Percentiles rank a stretch among this genome's conserved stretches.
Conservation (phyloP, 2,113 vertebrate genomes). For the Dicrurus megarhynchus region DNA sequence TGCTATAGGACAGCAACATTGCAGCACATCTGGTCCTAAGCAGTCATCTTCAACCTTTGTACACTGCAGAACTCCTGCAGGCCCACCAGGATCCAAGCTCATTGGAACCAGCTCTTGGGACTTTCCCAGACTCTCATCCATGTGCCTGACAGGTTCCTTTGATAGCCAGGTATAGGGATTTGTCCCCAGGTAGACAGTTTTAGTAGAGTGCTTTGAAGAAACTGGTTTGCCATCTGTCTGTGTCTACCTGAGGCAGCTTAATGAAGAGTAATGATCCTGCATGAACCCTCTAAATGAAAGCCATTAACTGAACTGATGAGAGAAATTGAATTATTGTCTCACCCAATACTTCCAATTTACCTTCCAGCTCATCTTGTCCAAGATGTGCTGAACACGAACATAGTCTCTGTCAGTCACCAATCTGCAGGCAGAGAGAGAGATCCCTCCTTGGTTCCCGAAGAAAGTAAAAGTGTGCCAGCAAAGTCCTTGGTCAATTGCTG, state of each 20-base stretch:
- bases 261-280: conserved; percentile 30
- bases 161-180: background rate
- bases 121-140: background rate
- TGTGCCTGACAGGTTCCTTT: background rate
- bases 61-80: background rate
- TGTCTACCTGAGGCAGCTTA: conserved; percentile 24
- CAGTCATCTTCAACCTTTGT: background rate
- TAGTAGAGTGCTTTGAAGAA: background rate
- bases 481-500: background rate
- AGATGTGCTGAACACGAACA: background rate
- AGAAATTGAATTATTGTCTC: conserved; percentile 30
- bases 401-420: background rate
- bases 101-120: background rate
- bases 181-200: background rate
- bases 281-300: conserved; percentile 6
- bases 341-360: background rate
- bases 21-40: background rate
- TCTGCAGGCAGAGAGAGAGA: background rate
- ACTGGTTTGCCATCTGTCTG: background rate
- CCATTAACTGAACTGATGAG: conserved; percentile 11
- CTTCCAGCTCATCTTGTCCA: background rate
- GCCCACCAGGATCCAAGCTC: background rate
- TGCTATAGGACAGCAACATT: too few species aligned
- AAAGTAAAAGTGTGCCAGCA: background rate
- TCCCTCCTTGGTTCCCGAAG: background rate